phyloP scores from a whole-genome alignment of 1,140 invertebrate genomes.

The Nautilus pompilius region DNA sequence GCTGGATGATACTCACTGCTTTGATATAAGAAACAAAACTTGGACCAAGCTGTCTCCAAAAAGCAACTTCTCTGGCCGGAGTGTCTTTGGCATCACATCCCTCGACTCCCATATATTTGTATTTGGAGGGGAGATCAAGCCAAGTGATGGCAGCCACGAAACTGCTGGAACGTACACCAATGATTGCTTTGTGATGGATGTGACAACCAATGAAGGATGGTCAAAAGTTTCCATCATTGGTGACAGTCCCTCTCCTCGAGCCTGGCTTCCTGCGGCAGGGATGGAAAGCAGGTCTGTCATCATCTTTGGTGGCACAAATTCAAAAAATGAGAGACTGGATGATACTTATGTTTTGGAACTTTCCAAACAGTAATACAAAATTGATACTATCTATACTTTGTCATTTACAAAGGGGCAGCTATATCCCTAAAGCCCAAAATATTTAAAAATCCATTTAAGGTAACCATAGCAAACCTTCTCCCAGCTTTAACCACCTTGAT shows the following conservation, averaged over 20 bases:
- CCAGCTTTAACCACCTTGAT: too few relatives aligned
- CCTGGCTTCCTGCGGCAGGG: conserved; percentile 20
- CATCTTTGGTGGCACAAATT: conserved; percentile 22
- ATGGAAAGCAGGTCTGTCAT: conserved; percentile 3
- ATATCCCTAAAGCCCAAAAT: too few relatives aligned
- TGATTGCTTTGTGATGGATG: conserved; percentile 18
- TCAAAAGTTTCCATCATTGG: conserved; percentile 9
- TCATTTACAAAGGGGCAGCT: too few relatives aligned
- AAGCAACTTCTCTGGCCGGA: conserved; percentile 15
- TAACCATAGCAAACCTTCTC: too few relatives aligned
- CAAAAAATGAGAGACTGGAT: conserved; percentile 17
- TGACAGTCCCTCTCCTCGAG: conserved; percentile 10
- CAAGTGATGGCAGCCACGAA: conserved; percentile 17
- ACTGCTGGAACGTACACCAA: conserved; percentile 24
- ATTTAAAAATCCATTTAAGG: too few relatives aligned
- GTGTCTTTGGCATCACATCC: conserved; percentile 24
- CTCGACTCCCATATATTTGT: conserved; percentile 13
- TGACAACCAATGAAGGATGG: conserved; percentile 9
- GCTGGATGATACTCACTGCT: conserved; percentile 24
- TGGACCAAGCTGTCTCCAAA: conserved; percentile 17
- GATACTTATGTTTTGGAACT: conserved; percentile 14
- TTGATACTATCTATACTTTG: too few relatives aligned
- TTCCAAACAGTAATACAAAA: neutral
- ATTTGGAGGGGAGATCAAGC: conserved; percentile 25
- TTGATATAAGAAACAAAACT: conserved; percentile 13